A percentile compares a stretch with the other conserved stretches of the same genome.
Conservation (phyloP, 2,113 vertebrate species). For the Ailurus styani region DNA sequence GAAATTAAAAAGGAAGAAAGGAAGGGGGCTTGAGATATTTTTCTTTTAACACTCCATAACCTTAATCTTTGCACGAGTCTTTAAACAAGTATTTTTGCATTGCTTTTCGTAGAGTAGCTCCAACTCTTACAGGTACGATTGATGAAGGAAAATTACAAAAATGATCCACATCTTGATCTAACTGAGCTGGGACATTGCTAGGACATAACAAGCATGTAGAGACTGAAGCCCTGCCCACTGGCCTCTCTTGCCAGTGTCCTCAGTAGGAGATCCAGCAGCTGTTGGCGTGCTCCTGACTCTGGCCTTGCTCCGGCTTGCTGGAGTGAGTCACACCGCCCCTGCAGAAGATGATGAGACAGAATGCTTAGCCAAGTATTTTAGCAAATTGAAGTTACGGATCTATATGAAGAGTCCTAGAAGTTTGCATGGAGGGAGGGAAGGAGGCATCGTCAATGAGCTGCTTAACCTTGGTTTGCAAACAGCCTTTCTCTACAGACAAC, state of each 20-base stretch:
- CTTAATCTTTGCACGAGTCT: not conserved
- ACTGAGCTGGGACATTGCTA: not conserved
- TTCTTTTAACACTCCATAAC: not conserved
- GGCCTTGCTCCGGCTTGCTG: not conserved
- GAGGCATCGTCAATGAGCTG: not conserved
- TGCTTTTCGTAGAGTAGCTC: not conserved
- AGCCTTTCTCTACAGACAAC: not conserved
- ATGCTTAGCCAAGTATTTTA: not conserved
- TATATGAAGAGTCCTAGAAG: not conserved
- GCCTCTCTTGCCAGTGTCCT: not conserved
- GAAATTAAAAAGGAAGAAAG: not conserved
- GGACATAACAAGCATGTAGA: not conserved
- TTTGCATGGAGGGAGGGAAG: not conserved
- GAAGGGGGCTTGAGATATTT: not conserved
- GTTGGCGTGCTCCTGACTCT: not conserved
- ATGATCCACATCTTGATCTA: not conserved
- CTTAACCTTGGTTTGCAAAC: not conserved
- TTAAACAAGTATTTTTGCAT: not conserved
- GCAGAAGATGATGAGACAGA: not conserved
- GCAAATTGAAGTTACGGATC: not conserved
- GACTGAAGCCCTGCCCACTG: not conserved
- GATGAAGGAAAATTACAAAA: not conserved
- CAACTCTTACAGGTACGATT: not conserved
- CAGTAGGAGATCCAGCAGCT: not conserved
- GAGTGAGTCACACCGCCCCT: not conserved